Evolutionary conservation across 1,140 invertebrate genomes (phyloP).

Genomic region (Popillia japonica): DNA sequence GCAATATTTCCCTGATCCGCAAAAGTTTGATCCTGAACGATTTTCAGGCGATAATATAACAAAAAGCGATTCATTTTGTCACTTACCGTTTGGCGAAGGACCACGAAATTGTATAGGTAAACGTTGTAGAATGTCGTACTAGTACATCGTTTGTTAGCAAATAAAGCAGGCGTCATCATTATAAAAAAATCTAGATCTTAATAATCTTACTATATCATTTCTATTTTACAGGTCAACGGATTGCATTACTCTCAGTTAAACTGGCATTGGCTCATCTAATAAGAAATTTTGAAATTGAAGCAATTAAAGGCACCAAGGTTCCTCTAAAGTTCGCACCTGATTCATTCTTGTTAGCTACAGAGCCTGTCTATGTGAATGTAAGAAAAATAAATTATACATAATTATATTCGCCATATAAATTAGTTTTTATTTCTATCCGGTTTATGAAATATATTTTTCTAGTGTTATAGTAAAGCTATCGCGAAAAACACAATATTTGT

Average conservation of each 20-base stretch:
- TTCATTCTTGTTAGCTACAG: neutral
- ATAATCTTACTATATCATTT: too few relatives aligned
- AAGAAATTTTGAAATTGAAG: neutral
- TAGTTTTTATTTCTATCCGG: too few relatives aligned
- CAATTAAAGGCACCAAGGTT: neutral
- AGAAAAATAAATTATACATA: too few relatives aligned
- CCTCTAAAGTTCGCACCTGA: neutral
- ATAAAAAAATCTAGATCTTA: too few relatives aligned
- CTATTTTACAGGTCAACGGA: neutral
- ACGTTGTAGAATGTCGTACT: too few relatives aligned
- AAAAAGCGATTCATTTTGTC: neutral
- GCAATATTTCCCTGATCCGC: slow-evolving; percentile 69
- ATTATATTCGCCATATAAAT: too few relatives aligned
- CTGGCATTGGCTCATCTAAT: neutral
- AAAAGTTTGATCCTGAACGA: slow-evolving; percentile 71
- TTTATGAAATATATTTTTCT: too few relatives aligned
- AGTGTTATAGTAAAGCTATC: too few relatives aligned
- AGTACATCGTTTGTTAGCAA: too few relatives aligned
- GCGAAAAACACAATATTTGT: too few relatives aligned
- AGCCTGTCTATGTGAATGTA: too few relatives aligned
- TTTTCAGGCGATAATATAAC: slow-evolving; percentile 36
- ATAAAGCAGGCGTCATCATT: too few relatives aligned
- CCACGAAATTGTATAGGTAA: slow-evolving; percentile 39
- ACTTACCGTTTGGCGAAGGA: slow-evolving; percentile 12
- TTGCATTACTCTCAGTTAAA: neutral